phyloP scores from a whole-genome alignment of 2,888 invertebrate genomes.

The Chrysodeixis includens region DNA sequence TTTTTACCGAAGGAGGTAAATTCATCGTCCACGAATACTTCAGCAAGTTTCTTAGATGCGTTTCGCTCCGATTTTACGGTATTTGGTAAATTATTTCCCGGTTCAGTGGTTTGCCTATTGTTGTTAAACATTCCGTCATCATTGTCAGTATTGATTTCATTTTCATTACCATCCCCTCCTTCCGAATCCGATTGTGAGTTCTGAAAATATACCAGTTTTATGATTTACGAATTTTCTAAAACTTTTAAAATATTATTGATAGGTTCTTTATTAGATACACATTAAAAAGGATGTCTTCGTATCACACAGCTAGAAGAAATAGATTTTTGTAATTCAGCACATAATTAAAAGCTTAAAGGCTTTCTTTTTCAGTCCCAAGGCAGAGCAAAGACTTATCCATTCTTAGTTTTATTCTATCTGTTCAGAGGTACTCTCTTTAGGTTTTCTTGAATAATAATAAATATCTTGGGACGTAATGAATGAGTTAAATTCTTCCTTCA shows the following conservation, averaged over 20 bases:
- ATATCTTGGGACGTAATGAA: too few relatives aligned
- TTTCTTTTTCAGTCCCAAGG: too few relatives aligned
- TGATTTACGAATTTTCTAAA: neutral
- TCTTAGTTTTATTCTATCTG: too few relatives aligned
- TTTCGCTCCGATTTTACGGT: neutral
- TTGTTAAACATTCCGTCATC: neutral
- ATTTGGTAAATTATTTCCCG: slow-evolving; percentile 8
- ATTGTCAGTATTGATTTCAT: slow-evolving; percentile 5
- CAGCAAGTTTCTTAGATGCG: neutral
- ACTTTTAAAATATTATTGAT: neutral
- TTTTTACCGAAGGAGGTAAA: slow-evolving; percentile 43
- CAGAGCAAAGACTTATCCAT: too few relatives aligned
- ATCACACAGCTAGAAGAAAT: too few relatives aligned
- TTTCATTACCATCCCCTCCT: slow-evolving; percentile 2
- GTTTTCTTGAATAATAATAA: too few relatives aligned
- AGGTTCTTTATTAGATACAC: neutral
- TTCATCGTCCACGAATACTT: slow-evolving; percentile 18
- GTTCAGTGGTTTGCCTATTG: slow-evolving; percentile 1
- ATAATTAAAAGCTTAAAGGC: too few relatives aligned
- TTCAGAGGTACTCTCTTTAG: too few relatives aligned
- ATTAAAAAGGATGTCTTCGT: neutral
- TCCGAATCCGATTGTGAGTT: slow-evolving; percentile 21
- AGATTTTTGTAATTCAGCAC: too few relatives aligned
- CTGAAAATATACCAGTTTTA: slow-evolving; percentile 14
- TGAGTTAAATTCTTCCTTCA: too few relatives aligned